These are phyloP conservation scores for Burhinus bistriatus DNA, from an alignment of 2,113 vertebrate genomes.

Conservation along the genomic window DNA sequence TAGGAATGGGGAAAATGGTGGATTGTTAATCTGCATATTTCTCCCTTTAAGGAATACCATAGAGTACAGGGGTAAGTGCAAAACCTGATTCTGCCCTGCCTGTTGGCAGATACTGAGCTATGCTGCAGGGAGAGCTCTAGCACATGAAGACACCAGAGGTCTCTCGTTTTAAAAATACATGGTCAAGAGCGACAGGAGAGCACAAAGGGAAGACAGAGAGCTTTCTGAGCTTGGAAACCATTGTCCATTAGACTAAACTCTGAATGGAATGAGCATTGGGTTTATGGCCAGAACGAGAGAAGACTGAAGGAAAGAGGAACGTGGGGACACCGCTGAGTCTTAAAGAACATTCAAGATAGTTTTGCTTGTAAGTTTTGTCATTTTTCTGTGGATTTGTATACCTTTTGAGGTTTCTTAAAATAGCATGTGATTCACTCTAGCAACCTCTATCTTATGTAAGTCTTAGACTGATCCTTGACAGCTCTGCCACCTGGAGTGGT, in stretches of 20 bases:
- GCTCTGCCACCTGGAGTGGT: conserved; percentile 7
- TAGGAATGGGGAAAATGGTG: background rate
- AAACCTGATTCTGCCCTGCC: background rate
- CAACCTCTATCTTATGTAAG: background rate
- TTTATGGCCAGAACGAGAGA: background rate
- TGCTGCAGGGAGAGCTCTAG: background rate
- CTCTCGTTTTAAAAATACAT: background rate
- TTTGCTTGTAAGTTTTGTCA: background rate
- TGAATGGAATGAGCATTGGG: background rate
- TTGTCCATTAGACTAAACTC: background rate
- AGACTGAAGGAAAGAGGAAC: background rate
- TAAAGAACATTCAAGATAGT: background rate
- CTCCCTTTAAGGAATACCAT: background rate
- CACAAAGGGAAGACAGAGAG: background rate
- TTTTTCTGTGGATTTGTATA: background rate
- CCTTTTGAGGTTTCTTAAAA: background rate
- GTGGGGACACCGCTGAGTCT: background rate
- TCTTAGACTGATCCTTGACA: background rate
- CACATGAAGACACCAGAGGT: background rate
- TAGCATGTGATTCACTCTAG: background rate
- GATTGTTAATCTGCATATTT: background rate
- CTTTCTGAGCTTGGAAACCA: background rate
- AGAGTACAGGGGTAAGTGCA: background rate
- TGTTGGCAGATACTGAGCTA: background rate
- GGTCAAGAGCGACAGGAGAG: background rate